Evolutionary conservation across 2,113 vertebrate genomes (phyloP).

Genomic region (Vulpes ferrilata): DNA sequence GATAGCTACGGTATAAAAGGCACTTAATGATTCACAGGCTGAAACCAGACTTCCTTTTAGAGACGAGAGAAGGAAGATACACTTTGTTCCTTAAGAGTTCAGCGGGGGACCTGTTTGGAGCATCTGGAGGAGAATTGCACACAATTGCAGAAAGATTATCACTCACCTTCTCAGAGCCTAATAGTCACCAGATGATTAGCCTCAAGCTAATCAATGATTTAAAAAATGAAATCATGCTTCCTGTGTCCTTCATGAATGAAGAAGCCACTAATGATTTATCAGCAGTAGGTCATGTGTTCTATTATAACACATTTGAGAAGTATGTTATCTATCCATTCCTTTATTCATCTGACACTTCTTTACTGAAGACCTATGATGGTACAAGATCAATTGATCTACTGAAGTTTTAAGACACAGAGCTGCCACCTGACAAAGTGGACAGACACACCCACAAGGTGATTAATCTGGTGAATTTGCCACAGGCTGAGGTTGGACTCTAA

Average conservation of each 20-base stretch:
- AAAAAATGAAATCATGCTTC: background rate
- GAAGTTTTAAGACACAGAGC: background rate
- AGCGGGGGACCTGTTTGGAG: background rate
- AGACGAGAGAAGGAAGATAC: background rate
- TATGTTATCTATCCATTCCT: background rate
- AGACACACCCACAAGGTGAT: background rate
- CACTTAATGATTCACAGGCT: background rate
- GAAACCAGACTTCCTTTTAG: slow-evolving; percentile 10
- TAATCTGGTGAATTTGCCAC: background rate
- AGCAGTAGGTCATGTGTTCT: background rate
- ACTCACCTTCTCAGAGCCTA: background rate
- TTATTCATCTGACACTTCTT: background rate
- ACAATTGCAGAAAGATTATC: background rate
- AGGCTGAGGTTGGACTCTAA: background rate
- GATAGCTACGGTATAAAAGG: background rate
- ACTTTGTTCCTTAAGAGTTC: background rate
- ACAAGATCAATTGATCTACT: background rate
- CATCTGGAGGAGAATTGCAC: background rate
- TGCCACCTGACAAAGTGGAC: background rate
- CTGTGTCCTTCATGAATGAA: slow-evolving; percentile 22
- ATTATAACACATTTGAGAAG: background rate
- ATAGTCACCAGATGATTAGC: background rate
- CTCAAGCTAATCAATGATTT: background rate
- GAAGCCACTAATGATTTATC: background rate
- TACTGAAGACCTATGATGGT: background rate